These are phyloP conservation scores for Slavum lentiscoides DNA, from an alignment of 2,888 invertebrate species.

Conservation along the genomic window DNA sequence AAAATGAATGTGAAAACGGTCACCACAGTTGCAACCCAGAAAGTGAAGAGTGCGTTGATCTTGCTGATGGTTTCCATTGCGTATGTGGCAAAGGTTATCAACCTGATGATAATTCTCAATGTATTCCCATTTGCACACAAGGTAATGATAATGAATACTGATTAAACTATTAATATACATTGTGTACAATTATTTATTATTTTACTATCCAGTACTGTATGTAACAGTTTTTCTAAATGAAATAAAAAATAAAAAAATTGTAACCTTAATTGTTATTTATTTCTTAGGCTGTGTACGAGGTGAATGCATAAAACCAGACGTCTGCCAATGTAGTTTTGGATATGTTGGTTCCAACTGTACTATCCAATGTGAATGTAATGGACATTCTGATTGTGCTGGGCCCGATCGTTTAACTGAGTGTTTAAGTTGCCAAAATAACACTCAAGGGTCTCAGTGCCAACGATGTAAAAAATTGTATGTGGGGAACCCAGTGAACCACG, in stretches of 20 bases:
- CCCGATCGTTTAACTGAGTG: conserved; percentile 83
- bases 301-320: conserved; percentile 78
- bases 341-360: conserved; percentile 93
- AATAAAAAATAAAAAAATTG: no score
- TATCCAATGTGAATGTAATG: conserved; percentile 91
- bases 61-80: conserved; percentile 80
- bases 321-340: conserved; percentile 89
- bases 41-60: conserved; percentile 86
- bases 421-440: conserved; percentile 85
- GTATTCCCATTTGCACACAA: conserved; percentile 57
- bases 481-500: conserved; percentile 82
- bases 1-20: conserved; percentile 88
- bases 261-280: neutral
- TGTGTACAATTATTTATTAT: no score
- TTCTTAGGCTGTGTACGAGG: conserved; percentile 75
- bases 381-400: conserved; percentile 88
- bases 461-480: conserved; percentile 89
- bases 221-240: no score
- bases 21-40: conserved; percentile 87
- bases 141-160: conserved; percentile 2
- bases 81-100: conserved; percentile 75
- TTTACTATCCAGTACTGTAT: no score
- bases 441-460: conserved; percentile 87
- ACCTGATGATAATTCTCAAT: conserved; percentile 54
- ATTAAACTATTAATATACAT: no score